Evolutionary conservation across 2,888 invertebrate species (phyloP).

Genomic region (Plemyria rubiginata): DNA sequence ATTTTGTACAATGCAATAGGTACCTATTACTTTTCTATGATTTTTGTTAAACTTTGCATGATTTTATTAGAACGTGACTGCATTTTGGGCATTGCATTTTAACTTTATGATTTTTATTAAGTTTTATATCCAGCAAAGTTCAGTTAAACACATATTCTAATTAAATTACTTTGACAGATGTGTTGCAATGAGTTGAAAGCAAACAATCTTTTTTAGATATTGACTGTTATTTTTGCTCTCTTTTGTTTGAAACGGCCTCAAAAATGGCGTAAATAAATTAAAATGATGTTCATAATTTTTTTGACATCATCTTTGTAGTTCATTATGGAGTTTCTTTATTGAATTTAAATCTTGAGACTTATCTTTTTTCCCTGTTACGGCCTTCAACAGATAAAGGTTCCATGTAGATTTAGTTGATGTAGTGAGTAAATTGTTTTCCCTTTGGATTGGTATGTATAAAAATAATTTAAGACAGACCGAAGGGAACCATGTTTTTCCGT

Average conservation of each 20-base stretch:
- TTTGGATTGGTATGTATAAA: constrained; percentile 72
- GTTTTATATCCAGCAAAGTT: constrained; percentile 27
- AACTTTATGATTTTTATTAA: constrained; percentile 16
- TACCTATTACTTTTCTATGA: constrained; percentile 23
- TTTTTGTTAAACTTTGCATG: constrained; percentile 24
- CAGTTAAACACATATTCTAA: constrained; percentile 18
- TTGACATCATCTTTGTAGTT: constrained; percentile 13
- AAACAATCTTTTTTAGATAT: constrained; percentile 25
- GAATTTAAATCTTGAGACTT: constrained; percentile 27
- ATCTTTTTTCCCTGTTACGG: constrained; percentile 50
- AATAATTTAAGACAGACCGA: constrained; percentile 67
- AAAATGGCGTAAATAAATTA: constrained; percentile 29
- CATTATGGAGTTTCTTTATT: constrained; percentile 22
- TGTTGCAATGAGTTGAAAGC: constrained; percentile 19
- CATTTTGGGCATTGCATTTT: constrained; percentile 37
- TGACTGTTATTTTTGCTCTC: constrained; percentile 39
- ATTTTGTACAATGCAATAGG: constrained; percentile 37
- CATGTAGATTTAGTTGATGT: constrained; percentile 71
- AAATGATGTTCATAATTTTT: constrained; percentile 25
- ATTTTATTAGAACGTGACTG: constrained; percentile 29
- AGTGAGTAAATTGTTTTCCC: constrained; percentile 68
- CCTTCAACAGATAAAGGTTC: constrained; percentile 77
- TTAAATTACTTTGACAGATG: constrained; percentile 1
- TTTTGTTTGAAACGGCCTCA: constrained; percentile 40
- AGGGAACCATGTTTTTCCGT: constrained; percentile 80